Evolutionary conservation across 2,797 vertebrate species (phyloP).

Genomic region (Megaceryle alcyon): DNA sequence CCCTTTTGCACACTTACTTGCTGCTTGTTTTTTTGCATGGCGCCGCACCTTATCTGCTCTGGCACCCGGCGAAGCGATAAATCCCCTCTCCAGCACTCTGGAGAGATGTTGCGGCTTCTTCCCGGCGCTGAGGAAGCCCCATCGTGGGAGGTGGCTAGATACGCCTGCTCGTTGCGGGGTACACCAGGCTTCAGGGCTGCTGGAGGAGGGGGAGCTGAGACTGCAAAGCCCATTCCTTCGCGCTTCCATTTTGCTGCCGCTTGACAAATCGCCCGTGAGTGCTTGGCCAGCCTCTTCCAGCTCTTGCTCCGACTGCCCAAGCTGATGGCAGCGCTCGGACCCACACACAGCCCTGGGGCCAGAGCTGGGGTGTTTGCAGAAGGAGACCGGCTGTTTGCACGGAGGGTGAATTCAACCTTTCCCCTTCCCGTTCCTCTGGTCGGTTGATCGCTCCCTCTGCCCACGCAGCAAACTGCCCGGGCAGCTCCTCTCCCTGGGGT

Average conservation of each 20-base stretch:
- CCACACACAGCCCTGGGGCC: not conserved
- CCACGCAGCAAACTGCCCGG: not conserved
- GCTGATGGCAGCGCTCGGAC: rapidly evolving
- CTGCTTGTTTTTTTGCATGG: not conserved
- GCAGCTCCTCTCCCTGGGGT: not conserved
- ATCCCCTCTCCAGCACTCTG: not conserved
- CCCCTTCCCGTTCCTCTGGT: not conserved
- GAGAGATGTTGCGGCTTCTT: constrained; percentile 5
- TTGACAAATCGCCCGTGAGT: not conserved
- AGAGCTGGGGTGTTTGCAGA: not conserved
- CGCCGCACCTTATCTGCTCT: constrained; percentile 14
- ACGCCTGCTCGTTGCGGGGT: not conserved
- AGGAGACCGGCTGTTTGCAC: not conserved
- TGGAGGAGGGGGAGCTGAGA: not conserved
- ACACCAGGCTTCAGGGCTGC: rapidly evolving
- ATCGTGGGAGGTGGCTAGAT: not conserved
- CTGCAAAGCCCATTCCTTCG: not conserved
- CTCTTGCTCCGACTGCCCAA: not conserved
- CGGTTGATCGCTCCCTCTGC: not conserved
- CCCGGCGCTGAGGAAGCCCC: not conserved
- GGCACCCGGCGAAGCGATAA: constrained; percentile 7
- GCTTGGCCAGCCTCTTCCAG: not conserved
- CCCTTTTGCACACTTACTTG: not conserved
- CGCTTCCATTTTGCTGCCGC: not conserved
- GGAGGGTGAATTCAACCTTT: not conserved